Evolutionary conservation across 2,888 invertebrate genomes (phyloP).

Genomic region (Nomada hirtipes): DNA sequence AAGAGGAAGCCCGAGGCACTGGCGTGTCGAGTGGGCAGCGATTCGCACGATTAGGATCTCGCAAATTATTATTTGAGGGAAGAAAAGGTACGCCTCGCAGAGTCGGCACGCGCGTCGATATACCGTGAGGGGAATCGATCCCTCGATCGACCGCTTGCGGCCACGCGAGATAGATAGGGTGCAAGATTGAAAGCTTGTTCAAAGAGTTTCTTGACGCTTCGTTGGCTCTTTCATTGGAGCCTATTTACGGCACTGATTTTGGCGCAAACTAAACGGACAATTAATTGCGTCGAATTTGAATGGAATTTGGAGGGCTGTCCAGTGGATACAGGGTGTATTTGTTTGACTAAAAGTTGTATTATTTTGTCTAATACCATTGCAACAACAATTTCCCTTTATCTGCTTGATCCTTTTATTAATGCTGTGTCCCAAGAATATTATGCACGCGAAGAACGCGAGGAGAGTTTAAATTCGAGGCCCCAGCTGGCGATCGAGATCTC

Average conservation of each 20-base stretch:
- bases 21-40: slow-evolving; percentile 54
- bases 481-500: slow-evolving; percentile 73
- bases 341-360: too few relatives aligned
- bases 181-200: slow-evolving; percentile 4
- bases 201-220: slow-evolving; percentile 47
- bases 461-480: not conserved
- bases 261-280: too few relatives aligned
- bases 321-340: too few relatives aligned
- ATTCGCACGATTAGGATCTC: slow-evolving; percentile 57
- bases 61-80: slow-evolving; percentile 63
- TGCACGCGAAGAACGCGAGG: not conserved
- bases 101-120: slow-evolving; percentile 45
- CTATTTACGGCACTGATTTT: too few relatives aligned
- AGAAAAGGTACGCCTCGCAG: slow-evolving; percentile 34
- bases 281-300: too few relatives aligned
- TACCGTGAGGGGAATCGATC: not conserved
- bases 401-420: too few relatives aligned
- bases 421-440: too few relatives aligned
- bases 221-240: too few relatives aligned
- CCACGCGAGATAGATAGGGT: not conserved
- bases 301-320: too few relatives aligned
- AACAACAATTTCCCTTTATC: too few relatives aligned
- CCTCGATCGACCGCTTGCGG: slow-evolving; percentile 6
- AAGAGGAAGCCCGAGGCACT: slow-evolving; percentile 40
- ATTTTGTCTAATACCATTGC: too few relatives aligned